Percentiles rank a stretch among this genome's conserved stretches.
Conservation (phyloP, 1,140 invertebrate species). For the Drosophila ohnishii region DNA sequence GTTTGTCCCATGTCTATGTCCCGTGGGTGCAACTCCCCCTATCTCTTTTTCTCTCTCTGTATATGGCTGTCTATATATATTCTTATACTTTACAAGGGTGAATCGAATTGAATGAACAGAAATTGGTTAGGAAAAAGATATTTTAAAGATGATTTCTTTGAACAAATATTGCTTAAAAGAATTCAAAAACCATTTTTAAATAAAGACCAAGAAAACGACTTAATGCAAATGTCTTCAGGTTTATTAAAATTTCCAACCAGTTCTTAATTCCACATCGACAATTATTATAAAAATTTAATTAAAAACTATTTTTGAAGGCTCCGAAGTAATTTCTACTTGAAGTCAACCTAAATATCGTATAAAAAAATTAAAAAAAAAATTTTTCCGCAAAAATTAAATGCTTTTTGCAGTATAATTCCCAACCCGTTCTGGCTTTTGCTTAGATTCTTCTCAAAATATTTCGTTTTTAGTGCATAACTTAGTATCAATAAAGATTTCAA, state of each 20-base stretch:
- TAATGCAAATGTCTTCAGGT: too few relatives aligned
- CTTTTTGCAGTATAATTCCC: background rate
- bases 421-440: background rate
- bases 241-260: too few relatives aligned
- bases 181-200: too few relatives aligned
- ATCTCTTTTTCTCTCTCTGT: conserved; percentile 9
- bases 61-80: conserved; percentile 4
- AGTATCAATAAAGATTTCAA: background rate
- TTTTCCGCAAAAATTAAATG: background rate
- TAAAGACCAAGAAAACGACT: too few relatives aligned
- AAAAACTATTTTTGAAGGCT: too few relatives aligned
- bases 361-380: too few relatives aligned
- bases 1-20: conserved; percentile 20
- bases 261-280: too few relatives aligned
- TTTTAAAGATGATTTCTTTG: background rate
- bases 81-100: background rate
- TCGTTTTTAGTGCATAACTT: background rate
- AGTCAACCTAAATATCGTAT: too few relatives aligned
- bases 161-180: background rate
- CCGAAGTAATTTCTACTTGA: too few relatives aligned
- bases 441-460: background rate
- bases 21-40: conserved; percentile 23
- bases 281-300: too few relatives aligned
- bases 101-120: background rate
- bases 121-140: background rate